phyloP scores from a whole-genome alignment of 2,113 vertebrate species.

The Trichechus manatus region DNA sequence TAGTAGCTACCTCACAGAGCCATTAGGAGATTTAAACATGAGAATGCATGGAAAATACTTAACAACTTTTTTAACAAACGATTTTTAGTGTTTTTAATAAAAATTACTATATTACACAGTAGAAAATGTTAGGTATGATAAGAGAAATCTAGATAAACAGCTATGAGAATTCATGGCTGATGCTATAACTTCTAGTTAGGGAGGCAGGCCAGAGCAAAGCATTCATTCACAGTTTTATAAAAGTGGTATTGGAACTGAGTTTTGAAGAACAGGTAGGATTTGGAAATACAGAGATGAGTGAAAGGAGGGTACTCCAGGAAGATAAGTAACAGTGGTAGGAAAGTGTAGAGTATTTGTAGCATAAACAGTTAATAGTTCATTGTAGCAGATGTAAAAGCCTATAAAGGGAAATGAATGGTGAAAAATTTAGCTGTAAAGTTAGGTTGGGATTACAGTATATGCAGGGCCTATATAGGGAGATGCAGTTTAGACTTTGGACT shows the following conservation, averaged over 20 bases:
- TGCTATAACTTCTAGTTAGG: background rate
- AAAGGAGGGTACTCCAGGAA: background rate
- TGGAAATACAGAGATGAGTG: background rate
- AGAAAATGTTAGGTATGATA: background rate
- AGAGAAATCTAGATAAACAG: background rate
- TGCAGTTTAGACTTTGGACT: background rate
- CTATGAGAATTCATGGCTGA: background rate
- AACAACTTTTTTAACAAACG: slow-evolving; percentile 18
- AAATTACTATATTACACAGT: background rate
- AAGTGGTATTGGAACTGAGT: background rate
- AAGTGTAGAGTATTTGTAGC: background rate
- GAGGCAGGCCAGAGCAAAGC: background rate
- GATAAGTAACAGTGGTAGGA: background rate
- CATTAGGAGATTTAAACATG: background rate
- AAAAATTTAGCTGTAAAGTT: background rate
- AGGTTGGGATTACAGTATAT: background rate
- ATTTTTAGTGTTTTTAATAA: background rate
- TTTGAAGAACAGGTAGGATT: background rate
- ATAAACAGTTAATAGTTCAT: background rate
- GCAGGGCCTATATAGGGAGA: background rate
- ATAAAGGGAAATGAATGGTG: background rate
- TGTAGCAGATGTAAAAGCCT: background rate
- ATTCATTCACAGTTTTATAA: background rate
- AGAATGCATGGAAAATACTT: background rate
- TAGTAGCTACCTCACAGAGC: background rate